These are phyloP conservation scores for Mixornis gularis DNA, from an alignment of 2,113 vertebrate species.

Conservation along the genomic window DNA sequence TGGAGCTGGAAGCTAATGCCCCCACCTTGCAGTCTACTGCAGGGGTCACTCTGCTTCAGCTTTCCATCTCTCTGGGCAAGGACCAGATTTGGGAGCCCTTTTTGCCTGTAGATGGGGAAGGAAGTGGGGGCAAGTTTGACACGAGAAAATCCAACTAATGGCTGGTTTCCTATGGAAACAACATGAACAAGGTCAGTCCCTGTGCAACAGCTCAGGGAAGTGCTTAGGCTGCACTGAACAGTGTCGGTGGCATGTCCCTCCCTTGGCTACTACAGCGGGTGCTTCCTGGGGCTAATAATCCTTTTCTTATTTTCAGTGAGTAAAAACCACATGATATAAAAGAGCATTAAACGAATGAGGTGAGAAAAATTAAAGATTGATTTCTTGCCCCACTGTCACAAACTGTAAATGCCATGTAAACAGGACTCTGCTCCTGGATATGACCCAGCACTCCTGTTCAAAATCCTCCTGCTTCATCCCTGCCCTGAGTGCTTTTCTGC, in stretches of 20 bases:
- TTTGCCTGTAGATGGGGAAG: neutral
- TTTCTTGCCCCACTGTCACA: neutral
- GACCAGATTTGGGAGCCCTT: neutral
- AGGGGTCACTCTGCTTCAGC: neutral
- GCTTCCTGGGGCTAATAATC: neutral
- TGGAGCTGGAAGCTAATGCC: too few relatives aligned
- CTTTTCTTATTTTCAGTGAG: neutral
- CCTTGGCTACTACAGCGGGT: fast-evolving
- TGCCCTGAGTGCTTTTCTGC: neutral
- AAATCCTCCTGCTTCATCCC: neutral
- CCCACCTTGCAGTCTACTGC: fast-evolving
- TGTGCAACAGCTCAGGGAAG: neutral
- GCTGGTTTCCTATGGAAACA: neutral
- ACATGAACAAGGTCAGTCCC: neutral
- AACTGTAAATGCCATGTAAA: neutral
- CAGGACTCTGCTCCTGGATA: neutral
- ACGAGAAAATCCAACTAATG: neutral
- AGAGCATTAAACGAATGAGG: neutral
- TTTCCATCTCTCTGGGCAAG: neutral
- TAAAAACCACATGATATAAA: neutral
- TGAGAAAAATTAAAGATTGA: neutral
- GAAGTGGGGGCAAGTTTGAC: neutral
- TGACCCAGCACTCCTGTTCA: neutral
- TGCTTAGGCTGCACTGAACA: neutral
- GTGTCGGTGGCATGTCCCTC: fast-evolving